These are phyloP conservation scores for Brenthis ino DNA, from an alignment of 2,888 invertebrate species.

Conservation along the genomic window DNA sequence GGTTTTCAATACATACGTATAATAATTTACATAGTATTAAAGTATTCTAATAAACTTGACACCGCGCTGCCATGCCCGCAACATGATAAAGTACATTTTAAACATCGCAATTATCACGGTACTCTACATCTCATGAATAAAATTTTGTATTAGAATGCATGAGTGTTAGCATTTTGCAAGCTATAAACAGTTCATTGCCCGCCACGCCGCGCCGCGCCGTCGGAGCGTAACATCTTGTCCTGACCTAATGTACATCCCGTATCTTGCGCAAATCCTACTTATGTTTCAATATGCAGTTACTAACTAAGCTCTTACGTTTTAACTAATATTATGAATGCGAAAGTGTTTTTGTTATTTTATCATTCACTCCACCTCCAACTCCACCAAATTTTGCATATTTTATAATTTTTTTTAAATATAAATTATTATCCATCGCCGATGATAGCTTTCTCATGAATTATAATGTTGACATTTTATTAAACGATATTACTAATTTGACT, in stretches of 20 bases:
- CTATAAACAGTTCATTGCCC: conserved; percentile 18
- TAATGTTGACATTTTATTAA: no score
- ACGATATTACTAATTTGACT: no score
- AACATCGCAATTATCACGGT: background rate
- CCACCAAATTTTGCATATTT: no score
- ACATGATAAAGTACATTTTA: background rate
- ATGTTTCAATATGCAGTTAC: conserved; percentile 9
- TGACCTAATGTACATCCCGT: conserved; percentile 16
- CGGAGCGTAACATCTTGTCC: conserved; percentile 19
- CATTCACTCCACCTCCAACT: no score
- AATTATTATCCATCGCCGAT: no score
- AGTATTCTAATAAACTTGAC: background rate
- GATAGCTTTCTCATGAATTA: no score
- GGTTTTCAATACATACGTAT: no score
- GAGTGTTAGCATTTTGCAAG: conserved; percentile 6
- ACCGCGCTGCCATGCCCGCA: background rate
- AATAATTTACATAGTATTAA: no score
- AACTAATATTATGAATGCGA: no score
- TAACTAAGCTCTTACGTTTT: no score
- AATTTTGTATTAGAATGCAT: conserved; percentile 1
- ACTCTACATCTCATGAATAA: background rate
- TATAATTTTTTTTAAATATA: no score
- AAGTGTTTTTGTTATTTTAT: no score
- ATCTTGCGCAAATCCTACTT: conserved; percentile 16
- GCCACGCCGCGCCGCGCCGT: background rate